phyloP scores from a whole-genome alignment of 2,888 invertebrate species.

The Eucera pruinosa region DNA sequence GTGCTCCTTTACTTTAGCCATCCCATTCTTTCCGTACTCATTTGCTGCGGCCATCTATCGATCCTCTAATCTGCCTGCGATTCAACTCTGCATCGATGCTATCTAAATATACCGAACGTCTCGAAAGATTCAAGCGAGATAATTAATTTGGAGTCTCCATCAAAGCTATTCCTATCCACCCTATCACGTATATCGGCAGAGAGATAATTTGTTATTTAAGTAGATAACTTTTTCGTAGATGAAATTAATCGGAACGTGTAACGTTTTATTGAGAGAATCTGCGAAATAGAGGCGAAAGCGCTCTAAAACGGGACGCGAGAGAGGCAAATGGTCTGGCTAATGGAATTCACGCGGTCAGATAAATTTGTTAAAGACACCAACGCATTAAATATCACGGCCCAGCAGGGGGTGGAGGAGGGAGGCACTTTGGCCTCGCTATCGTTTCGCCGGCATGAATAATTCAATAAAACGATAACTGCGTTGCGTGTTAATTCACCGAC shows the following conservation, averaged over 20 bases:
- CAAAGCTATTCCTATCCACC: too few species aligned
- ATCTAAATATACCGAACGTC: conserved; percentile 37
- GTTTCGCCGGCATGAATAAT: conserved; percentile 65
- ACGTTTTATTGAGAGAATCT: neutral
- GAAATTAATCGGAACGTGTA: too few species aligned
- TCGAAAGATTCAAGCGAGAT: conserved; percentile 13
- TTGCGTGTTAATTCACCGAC: conserved; percentile 70
- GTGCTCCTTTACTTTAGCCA: conserved; percentile 56
- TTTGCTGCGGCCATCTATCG: conserved; percentile 13
- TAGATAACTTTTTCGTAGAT: too few species aligned
- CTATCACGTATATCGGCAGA: neutral
- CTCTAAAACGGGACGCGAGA: neutral
- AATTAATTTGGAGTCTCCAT: neutral
- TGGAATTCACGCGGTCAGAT: conserved; percentile 31
- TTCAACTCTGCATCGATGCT: conserved; percentile 33
- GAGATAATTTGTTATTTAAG: too few species aligned
- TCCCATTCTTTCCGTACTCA: neutral
- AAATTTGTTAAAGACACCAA: conserved; percentile 65
- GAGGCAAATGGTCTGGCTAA: conserved; percentile 22
- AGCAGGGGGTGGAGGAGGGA: neutral
- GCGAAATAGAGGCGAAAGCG: neutral
- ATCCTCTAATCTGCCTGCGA: conserved; percentile 20
- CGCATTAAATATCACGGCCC: conserved; percentile 51
- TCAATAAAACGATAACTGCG: conserved; percentile 72
- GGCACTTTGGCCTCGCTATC: conserved; percentile 35